Evolutionary conservation across 2,797 vertebrate genomes (phyloP), one percentile per base, ranked within the genome.

Genomic region (Oreonectes daqikongensis): DNA sequence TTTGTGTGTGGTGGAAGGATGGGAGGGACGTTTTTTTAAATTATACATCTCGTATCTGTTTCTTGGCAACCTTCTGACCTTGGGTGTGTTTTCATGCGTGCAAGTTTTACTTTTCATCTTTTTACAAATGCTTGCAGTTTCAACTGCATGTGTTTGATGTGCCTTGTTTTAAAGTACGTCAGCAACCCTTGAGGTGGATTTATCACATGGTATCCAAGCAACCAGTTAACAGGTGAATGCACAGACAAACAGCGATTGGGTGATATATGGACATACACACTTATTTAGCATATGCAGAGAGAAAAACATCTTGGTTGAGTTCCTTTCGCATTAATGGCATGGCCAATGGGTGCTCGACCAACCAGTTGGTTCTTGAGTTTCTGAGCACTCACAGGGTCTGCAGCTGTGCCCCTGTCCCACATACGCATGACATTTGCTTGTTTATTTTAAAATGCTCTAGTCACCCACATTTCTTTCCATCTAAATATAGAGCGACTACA

Each of bases 141-240:
- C 66, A 50, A 63, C 46, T 42, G 11, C 35, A 48, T 63, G 18
- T 70, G n/a, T 61, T 50, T 44, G n/a, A 42, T 78, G 17, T 67
- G 12, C 28, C 42, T 26, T 22, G 40, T 63, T 35, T 57, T 24
- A 10, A 59, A 35, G 35, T 22, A 35, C 46, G 22, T 63, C 66
- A 64, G 26, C 50, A 72, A 74, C 71, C 63, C 65, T 48, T 66
- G 22, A 65, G 17, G 28, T 66, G 72, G 63, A 4, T 15, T 80
- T 79, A 69, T 75, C 50, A 68, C 66, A 40, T 18, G 28, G 82
- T 79, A 61, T 77, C 81, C 73, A 63, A 72, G 71, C 73, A 81
- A 78, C 77, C 57, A 52, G 67, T 73, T 68, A 60, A 26, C 50
- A 78, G 42, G n/a, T 24, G 63, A 55, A 48, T 72, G 70, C 77